phyloP scores from a whole-genome alignment of 1,140 invertebrate species.

The Procambarus clarkii region DNA sequence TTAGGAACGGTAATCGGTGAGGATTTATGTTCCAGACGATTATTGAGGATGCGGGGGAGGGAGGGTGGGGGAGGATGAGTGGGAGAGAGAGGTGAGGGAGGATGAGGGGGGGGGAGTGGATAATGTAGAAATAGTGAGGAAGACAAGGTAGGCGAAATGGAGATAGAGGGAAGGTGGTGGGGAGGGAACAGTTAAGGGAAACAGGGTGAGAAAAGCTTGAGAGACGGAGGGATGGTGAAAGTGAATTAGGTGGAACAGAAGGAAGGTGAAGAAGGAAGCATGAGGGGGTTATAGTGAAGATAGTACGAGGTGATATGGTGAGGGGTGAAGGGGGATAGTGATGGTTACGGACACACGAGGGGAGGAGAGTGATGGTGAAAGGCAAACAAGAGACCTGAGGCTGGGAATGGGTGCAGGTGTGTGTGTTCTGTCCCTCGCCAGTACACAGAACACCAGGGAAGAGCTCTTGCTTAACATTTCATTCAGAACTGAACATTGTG shows the following conservation, averaged over 20 bases:
- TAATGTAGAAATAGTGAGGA: not conserved
- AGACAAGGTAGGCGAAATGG: no score
- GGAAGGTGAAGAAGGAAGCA: not conserved
- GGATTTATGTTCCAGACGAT: conserved; percentile 39
- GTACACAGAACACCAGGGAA: no score
- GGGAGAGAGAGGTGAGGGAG: not conserved
- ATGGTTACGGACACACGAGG: no score
- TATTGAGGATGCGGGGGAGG: conserved; percentile 9
- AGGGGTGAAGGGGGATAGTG: not conserved
- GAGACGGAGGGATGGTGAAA: no score
- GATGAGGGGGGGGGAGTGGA: not conserved
- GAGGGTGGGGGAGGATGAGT: not conserved
- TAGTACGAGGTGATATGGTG: no score
- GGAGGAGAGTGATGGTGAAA: not conserved
- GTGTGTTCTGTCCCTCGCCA: no score
- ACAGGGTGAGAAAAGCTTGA: no score
- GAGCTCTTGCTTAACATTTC: no score
- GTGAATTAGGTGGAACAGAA: not conserved
- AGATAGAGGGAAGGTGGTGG: no score
- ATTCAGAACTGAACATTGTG: no score
- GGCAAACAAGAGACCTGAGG: no score
- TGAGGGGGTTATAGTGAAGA: not conserved
- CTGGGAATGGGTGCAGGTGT: no score
- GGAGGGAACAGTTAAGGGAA: not conserved
- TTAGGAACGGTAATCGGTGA: conserved; percentile 34